Percentiles rank a stretch among this genome's conserved stretches.
phyloP scores from a whole-genome alignment of 2,888 invertebrate genomes.

The Scaptomyza flava region DNA sequence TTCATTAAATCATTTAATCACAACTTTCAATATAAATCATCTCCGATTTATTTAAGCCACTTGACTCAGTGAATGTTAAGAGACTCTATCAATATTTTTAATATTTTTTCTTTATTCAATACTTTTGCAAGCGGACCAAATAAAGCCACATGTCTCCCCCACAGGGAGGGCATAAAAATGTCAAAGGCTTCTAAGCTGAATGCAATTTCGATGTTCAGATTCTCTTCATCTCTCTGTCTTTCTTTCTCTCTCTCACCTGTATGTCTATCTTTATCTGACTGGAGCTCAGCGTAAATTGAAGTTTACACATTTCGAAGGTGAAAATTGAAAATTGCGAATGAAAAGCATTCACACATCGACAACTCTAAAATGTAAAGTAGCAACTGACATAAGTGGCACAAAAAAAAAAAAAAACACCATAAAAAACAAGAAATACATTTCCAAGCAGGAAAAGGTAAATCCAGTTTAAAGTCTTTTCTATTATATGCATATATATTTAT shows the following conservation, averaged over 20 bases:
- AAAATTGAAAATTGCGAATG: slow-evolving; percentile 73
- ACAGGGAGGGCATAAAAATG: slow-evolving; percentile 34
- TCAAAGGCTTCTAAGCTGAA: slow-evolving; percentile 44
- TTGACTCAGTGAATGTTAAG: no score
- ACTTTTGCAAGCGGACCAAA: background rate
- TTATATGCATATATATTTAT: slow-evolving; percentile 1
- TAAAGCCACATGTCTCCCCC: background rate
- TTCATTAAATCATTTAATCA: no score
- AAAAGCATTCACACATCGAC: slow-evolving; percentile 68
- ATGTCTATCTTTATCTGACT: background rate
- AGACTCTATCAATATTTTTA: background rate
- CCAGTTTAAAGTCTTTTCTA: background rate
- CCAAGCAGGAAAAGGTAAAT: slow-evolving; percentile 7
- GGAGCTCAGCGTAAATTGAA: slow-evolving; percentile 62
- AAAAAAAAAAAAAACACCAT: background rate
- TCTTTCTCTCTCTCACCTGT: background rate
- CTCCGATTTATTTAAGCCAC: background rate
- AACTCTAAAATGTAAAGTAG: slow-evolving; percentile 70
- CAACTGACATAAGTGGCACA: slow-evolving; percentile 42
- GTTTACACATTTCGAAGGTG: slow-evolving; percentile 74
- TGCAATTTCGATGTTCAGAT: slow-evolving; percentile 59
- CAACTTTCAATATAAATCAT: background rate
- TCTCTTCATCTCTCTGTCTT: background rate
- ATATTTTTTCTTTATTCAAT: background rate
- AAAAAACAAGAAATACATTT: background rate